Conservation (phyloP, 1,140 invertebrate species). For the Eueides isabella region DNA sequence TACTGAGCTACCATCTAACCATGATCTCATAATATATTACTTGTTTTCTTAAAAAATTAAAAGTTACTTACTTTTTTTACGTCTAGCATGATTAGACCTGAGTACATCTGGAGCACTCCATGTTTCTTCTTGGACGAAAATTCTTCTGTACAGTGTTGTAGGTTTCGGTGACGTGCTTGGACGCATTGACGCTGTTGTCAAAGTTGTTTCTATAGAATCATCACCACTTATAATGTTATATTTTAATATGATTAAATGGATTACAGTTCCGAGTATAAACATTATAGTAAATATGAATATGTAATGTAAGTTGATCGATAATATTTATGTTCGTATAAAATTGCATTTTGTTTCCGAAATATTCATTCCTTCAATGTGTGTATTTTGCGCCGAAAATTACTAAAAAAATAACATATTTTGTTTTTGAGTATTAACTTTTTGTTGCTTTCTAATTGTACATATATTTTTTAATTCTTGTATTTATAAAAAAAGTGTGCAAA, state of each 20-base stretch:
- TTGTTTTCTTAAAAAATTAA: too few relatives aligned
- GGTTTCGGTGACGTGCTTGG: conserved; percentile 37
- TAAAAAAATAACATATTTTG: too few relatives aligned
- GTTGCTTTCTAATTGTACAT: too few relatives aligned
- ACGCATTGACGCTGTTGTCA: conserved; percentile 39
- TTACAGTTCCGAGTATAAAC: neutral
- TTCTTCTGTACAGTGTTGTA: conserved; percentile 30
- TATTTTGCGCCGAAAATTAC: neutral
- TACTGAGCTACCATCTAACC: too few relatives aligned
- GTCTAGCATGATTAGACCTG: neutral
- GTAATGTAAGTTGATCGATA: neutral
- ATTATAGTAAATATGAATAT: neutral
- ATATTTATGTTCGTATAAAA: conserved; percentile 8
- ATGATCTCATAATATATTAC: too few relatives aligned
- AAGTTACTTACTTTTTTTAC: conserved; percentile 11
- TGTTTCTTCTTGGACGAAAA: conserved; percentile 8
- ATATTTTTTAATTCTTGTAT: too few relatives aligned
- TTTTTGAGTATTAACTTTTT: neutral
- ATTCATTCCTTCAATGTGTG: neutral
- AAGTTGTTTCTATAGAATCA: conserved; percentile 29
- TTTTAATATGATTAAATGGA: neutral
- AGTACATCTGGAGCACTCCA: neutral
- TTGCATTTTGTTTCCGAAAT: neutral
- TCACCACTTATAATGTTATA: conserved; percentile 1
- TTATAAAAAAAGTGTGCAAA: too few relatives aligned